A percentile compares a stretch with the other conserved stretches of the same genome.
phyloP scores from a whole-genome alignment of 1,140 invertebrate genomes.

The Lepidostoma basale region DNA sequence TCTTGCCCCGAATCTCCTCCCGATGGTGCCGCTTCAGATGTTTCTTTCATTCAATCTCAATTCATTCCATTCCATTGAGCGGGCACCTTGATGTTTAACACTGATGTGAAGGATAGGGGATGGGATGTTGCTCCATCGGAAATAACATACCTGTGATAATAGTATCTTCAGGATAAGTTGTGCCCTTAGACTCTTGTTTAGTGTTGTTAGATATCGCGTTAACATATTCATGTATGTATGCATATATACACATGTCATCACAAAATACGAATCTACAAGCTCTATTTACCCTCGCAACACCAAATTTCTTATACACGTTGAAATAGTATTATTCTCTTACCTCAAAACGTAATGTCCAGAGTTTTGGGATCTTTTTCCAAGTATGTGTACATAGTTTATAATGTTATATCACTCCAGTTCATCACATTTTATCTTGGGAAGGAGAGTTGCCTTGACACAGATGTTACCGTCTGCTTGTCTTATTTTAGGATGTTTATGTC shows the following conservation, averaged over 20 bases:
- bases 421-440: constrained; percentile 5
- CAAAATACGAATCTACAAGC: constrained; percentile 4
- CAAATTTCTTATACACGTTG: neutral
- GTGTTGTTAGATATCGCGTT: no score
- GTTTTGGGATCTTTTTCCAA: neutral
- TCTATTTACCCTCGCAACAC: constrained; percentile 22
- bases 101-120: neutral
- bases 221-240: no score
- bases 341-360: neutral
- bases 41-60: neutral
- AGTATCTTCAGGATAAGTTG: constrained; percentile 62
- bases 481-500: neutral
- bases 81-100: constrained; percentile 15
- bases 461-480: neutral
- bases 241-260: no score
- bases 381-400: neutral
- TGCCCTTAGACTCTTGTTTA: constrained; percentile 60
- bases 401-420: no score
- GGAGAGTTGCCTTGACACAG: constrained; percentile 20
- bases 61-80: constrained; percentile 15
- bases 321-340: neutral
- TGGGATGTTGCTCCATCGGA: constrained; percentile 26
- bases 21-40: no score
- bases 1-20: constrained; percentile 43
- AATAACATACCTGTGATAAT: constrained; percentile 60